phyloP scores from a whole-genome alignment of 2,888 invertebrate species.

The Drosophila helvetica region DNA sequence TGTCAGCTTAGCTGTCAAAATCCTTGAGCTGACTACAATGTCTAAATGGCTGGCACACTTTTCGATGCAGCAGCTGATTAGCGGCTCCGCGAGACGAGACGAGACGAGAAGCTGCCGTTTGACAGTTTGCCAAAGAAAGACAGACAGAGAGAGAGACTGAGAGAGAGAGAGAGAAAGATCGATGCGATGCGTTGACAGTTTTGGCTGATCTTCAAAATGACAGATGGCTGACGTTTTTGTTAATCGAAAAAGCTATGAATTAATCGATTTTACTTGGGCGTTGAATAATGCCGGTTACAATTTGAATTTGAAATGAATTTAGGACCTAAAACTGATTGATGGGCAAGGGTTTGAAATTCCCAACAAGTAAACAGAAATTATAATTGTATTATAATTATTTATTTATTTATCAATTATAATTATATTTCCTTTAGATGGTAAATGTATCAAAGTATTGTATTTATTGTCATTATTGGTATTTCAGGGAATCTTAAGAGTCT shows the following conservation, averaged over 20 bases:
- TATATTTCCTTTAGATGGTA: no score
- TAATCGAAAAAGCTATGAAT: constrained; percentile 15
- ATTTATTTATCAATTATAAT: no score
- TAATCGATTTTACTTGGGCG: constrained; percentile 19
- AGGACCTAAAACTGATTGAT: constrained; percentile 12
- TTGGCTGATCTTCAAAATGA: constrained; percentile 37
- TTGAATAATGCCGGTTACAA: constrained; percentile 1
- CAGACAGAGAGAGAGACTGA: not conserved
- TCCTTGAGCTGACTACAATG: constrained; percentile 54
- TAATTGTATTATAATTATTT: no score
- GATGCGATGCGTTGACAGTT: constrained; percentile 37
- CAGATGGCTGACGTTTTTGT: not conserved
- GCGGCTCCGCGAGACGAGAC: constrained; percentile 19
- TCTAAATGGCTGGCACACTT: constrained; percentile 54
- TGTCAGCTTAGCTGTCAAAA: constrained; percentile 56
- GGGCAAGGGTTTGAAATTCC: not conserved
- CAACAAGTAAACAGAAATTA: no score
- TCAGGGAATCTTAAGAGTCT: no score
- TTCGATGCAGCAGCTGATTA: constrained; percentile 57
- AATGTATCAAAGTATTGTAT: no score
- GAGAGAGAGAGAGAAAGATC: constrained; percentile 42
- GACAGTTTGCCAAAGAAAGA: constrained; percentile 55
- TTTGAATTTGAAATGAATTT: constrained; percentile 5
- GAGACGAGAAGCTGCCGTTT: constrained; percentile 41
- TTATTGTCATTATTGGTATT: not conserved